Evolutionary conservation across 2,888 invertebrate species (phyloP).

Genomic region (Neoscelio sp.): DNA sequence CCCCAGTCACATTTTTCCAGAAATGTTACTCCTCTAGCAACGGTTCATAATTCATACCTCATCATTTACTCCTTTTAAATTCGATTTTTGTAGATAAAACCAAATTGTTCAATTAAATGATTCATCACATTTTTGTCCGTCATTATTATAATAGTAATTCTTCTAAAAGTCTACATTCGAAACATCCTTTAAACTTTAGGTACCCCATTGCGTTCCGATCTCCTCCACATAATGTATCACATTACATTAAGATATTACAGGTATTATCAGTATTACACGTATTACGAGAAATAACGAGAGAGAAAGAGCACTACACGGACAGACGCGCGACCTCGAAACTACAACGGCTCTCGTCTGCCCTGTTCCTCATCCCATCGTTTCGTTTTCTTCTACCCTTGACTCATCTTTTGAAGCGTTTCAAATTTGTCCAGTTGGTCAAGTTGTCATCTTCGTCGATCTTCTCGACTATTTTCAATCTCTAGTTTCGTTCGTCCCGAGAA

Average conservation of each 20-base stretch:
- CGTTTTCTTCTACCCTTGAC: conserved; percentile 61
- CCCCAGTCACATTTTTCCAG: too few relatives aligned
- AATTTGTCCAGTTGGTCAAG: conserved; percentile 22
- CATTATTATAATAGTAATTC: too few relatives aligned
- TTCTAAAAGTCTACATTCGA: too few relatives aligned
- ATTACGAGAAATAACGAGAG: conserved; percentile 72
- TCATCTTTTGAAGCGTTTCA: conserved; percentile 19
- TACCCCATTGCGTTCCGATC: too few relatives aligned
- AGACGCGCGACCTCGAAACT: conserved; percentile 78
- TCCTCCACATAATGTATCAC: too few relatives aligned
- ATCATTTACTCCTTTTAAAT: too few relatives aligned
- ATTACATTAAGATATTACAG: conserved; percentile 80
- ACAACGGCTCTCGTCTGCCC: conserved; percentile 65
- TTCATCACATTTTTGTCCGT: too few relatives aligned
- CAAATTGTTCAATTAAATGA: too few relatives aligned
- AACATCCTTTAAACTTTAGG: too few relatives aligned
- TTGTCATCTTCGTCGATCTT: conserved; percentile 50
- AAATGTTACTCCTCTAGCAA: too few relatives aligned
- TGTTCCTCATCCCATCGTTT: conserved; percentile 57
- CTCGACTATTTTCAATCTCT: conserved; percentile 38
- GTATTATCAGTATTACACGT: conserved; percentile 81
- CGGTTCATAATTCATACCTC: too few relatives aligned
- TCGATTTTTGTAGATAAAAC: too few relatives aligned
- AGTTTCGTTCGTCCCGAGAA: conserved; percentile 56
- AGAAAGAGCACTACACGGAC: conserved; percentile 77